These are phyloP conservation scores for Callospermophilus lateralis DNA, from an alignment of 2,113 vertebrate genomes.

Conservation along the genomic window DNA sequence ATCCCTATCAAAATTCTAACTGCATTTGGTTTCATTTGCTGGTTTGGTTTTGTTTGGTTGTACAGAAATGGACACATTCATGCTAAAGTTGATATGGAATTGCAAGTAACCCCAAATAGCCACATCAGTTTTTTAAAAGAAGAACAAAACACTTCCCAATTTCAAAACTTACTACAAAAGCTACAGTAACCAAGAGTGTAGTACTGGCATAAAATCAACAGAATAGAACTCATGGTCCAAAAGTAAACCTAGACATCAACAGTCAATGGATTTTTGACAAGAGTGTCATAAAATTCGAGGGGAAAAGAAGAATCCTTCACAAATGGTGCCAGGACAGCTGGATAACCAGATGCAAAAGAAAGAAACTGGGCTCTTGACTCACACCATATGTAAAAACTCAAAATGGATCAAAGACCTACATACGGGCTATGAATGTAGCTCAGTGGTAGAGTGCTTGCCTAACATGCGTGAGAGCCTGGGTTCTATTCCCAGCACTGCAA, in stretches of 20 bases:
- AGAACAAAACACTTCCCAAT: not conserved
- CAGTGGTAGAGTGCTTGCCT: no score
- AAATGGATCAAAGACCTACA: not conserved
- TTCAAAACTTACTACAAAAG: constrained; percentile 11
- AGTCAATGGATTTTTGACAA: not conserved
- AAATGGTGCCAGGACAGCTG: not conserved
- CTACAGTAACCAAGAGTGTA: not conserved
- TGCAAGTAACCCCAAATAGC: not conserved
- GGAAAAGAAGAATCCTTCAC: not conserved
- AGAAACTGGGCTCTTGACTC: not conserved
- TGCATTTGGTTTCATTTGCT: not conserved
- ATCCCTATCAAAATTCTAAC: not conserved
- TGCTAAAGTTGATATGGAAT: not conserved
- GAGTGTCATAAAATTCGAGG: not conserved
- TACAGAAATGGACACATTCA: not conserved
- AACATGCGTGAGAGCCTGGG: not conserved
- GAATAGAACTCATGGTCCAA: not conserved
- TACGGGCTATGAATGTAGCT: not conserved
- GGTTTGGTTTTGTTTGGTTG: not conserved
- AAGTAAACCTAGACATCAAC: not conserved
- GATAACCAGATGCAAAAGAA: not conserved
- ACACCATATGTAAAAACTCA: not conserved
- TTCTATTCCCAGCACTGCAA: not conserved
- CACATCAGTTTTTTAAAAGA: not conserved
- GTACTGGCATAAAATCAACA: not conserved